Base-by-base conservation (phyloP, 1,140 invertebrate species). In the Calliopsis andreniformis region DNA sequence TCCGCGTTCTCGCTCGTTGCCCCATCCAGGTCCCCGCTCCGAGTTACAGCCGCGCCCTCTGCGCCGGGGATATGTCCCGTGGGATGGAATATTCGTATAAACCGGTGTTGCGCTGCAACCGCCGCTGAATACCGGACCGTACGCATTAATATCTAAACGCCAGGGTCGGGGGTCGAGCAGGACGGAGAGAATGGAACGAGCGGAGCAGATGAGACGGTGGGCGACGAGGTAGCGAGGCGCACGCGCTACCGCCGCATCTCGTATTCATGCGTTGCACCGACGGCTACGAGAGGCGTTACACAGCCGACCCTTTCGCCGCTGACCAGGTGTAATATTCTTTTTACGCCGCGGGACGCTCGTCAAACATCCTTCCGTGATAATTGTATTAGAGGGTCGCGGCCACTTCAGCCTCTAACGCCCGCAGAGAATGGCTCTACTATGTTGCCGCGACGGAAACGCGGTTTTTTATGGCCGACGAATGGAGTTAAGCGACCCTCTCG, bases 71-170 rank as follows among this genome's bases (percentile, higher is more conserved):
- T 83, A 79, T 70, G 77, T 84, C 82, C 80, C 82, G 59, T 75
- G 82, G 82, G 82, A 84, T 62, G 76, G 80, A 76, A 84, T 84
- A 84, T 83, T 84, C 82, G 80, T 84, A 83, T 76, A 83, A 84
- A 84, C 71, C 80, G 81, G 64, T 77, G 76, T 81, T 83, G 80
- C 81, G 43, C 68, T 79, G 76, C 64, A 79, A 83, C 81, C 80
- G 71, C 62, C 70, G 63, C 53, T 63, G 80, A 83, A 83, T 51
- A 71, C 66, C 56, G 80, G 77, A 70, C 76, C 77, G 61, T 51
- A 76, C 70, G 80, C 82, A 83, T 84, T 84, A 84, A 84, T 84
- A 79, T 83, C 82, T 84, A 83, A 84, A 83, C 80, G 59, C 25
- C 47, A 18, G 61, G 45, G 59, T 20, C 47, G n/a, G 61, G 45